phyloP scores from a whole-genome alignment of 30 jellyfish, hydroid and myxozoan species.

The Aurelia coerulea region DNA sequence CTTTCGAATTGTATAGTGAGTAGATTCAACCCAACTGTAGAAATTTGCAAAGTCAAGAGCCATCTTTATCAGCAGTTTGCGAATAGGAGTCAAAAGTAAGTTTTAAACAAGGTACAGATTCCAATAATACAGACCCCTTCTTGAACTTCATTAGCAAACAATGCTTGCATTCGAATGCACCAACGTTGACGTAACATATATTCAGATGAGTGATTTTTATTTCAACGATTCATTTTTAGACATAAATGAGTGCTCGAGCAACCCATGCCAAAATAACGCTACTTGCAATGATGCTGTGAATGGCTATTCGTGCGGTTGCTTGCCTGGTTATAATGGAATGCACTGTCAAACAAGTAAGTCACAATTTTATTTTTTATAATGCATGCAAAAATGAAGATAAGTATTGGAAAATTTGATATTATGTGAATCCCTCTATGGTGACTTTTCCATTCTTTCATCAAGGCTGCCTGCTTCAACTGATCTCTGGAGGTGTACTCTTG shows the following conservation, averaged over 20 bases:
- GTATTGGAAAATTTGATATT: neutral
- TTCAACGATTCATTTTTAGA: neutral
- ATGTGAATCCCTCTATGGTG: too few relatives aligned
- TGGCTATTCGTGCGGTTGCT: constrained; percentile 41
- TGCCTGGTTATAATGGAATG: constrained; percentile 44
- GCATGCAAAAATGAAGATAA: neutral
- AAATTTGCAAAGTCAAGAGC: too few relatives aligned
- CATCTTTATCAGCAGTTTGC: too few relatives aligned
- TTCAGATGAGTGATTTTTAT: neutral
- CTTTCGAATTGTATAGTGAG: too few relatives aligned
- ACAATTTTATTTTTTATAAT: neutral
- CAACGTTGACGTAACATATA: neutral
- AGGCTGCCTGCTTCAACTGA: too few relatives aligned
- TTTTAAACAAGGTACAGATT: too few relatives aligned
- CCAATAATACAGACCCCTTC: too few relatives aligned
- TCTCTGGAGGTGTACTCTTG: too few relatives aligned
- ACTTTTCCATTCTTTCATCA: too few relatives aligned
- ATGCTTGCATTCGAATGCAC: neutral
- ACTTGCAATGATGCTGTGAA: constrained; percentile 53
- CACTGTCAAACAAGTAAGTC: constrained; percentile 34
- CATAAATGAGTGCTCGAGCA: constrained; percentile 51
- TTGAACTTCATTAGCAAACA: too few relatives aligned
- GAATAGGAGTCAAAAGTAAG: too few relatives aligned
- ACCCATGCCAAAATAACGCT: constrained; percentile 59
- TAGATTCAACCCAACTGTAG: too few relatives aligned